Conservation (phyloP, 2,888 invertebrate species). For the Nycteola revayana region DNA sequence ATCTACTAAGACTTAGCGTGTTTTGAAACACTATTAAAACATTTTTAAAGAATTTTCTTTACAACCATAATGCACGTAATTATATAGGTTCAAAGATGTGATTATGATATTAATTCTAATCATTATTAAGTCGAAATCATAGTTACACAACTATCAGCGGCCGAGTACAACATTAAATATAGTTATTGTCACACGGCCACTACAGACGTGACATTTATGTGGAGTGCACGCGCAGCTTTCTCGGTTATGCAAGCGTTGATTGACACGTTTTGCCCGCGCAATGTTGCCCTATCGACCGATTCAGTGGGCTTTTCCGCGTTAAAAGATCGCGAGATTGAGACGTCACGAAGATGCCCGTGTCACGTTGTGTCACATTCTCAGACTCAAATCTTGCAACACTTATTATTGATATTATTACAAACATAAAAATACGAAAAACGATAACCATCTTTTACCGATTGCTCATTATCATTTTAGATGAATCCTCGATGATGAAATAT, state of each 20-base stretch:
- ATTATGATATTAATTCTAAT: too few species aligned
- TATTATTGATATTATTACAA: too few species aligned
- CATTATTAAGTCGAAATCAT: not conserved
- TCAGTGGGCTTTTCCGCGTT: slow-evolving; percentile 62
- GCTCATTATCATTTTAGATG: slow-evolving; percentile 32
- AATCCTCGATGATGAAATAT: slow-evolving; percentile 27
- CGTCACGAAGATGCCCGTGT: slow-evolving; percentile 48
- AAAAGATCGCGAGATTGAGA: slow-evolving; percentile 67
- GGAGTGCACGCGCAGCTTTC: slow-evolving; percentile 51
- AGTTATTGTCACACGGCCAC: slow-evolving; percentile 41
- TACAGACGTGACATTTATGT: slow-evolving; percentile 54
- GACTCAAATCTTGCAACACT: slow-evolving; percentile 16
- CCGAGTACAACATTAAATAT: slow-evolving; percentile 14
- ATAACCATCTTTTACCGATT: slow-evolving; percentile 1
- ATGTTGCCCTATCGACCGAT: slow-evolving; percentile 58
- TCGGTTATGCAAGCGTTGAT: slow-evolving; percentile 65
- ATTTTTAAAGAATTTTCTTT: too few species aligned
- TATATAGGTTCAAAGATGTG: too few species aligned
- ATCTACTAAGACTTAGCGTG: too few species aligned
- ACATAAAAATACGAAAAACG: too few species aligned
- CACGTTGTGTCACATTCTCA: slow-evolving; percentile 48
- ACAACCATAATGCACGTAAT: too few species aligned
- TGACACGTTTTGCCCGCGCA: slow-evolving; percentile 64
- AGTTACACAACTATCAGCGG: not conserved
- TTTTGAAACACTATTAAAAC: too few species aligned